Conservation (phyloP, 2,797 vertebrate species). For the Myotis myotis region DNA sequence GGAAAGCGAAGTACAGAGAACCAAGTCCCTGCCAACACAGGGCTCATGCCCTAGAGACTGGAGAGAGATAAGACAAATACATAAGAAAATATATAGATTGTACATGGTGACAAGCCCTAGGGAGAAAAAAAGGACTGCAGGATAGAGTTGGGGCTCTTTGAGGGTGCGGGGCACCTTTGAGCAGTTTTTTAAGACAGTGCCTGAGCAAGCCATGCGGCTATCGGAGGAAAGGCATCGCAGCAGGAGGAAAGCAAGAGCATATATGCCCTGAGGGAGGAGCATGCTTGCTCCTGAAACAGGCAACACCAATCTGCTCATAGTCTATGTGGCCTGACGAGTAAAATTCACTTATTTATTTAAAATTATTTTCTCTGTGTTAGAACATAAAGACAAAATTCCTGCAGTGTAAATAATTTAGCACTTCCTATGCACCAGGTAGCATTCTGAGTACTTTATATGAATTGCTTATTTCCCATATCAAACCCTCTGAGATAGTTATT, state of each 20-base stretch:
- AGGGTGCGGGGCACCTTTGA: neutral
- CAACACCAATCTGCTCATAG: neutral
- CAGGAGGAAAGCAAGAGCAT: neutral
- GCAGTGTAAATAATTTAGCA: neutral
- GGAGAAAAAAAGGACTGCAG: neutral
- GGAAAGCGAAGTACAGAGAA: neutral
- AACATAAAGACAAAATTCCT: neutral
- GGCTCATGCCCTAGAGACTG: neutral
- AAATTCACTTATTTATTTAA: neutral
- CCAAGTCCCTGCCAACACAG: neutral
- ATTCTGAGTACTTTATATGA: neutral
- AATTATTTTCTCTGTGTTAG: neutral
- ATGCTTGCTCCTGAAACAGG: neutral
- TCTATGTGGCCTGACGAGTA: neutral
- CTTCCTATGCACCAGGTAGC: neutral
- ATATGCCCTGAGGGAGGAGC: neutral
- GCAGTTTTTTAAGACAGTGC: neutral
- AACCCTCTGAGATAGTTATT: neutral
- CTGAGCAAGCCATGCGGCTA: neutral
- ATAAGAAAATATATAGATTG: neutral
- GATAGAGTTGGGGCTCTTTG: accelerated
- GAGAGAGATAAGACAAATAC: neutral
- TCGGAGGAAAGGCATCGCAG: neutral
- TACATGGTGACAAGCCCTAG: neutral
- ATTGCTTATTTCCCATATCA: neutral